Base-by-base conservation (phyloP, 2,797 vertebrate genomes). In the Harpagifer antarcticus region DNA sequence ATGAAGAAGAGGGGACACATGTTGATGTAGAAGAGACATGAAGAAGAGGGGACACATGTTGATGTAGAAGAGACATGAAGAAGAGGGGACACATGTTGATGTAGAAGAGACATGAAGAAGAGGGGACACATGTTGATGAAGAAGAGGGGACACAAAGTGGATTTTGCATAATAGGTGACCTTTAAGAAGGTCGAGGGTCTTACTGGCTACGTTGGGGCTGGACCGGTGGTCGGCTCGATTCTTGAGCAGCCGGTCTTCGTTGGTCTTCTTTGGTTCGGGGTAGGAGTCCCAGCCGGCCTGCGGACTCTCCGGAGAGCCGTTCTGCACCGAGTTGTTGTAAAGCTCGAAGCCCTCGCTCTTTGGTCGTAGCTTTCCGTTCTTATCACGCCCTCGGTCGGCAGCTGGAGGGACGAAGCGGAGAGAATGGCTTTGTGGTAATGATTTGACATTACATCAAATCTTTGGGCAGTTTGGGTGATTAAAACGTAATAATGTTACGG, bases 301-400 rank as follows among this genome's bases (percentile, higher is more conserved):
- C 1, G 98, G 97, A 79, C 96, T 98, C 94, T 99, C 98, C 0
- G 97, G 97, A 2, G 97, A 98, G 61, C 97, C 98, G 62, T 97
- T 99, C 84, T 96, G 97, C 67, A 96, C 96, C 0, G 97, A 95
- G 92, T 89, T 99, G 79, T 96, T 97, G 69, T 99, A 99, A 74
- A 99, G 93, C 93, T 99, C 98, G 44, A 99, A 99, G 49, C 98
- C 98, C 91, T 99, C 98, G 44, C 98, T 99, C 96, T 99, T 99
- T 83, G 98, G 98, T 88, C 98, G 96, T 72, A 96, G 86, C 86
- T 97, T 99, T 69, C 98, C 98, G 60, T 95, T 95, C 88, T 98
- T 96, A 81, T 96, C 97, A 33, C 95, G 95, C 5, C 93, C 89
- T 42, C 96, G 93, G 87, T 99, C 97, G 74, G 96, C 95, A 7